Evolutionary conservation across 2,113 vertebrate genomes (phyloP).

Genomic region (Probosciger aterrimus): DNA sequence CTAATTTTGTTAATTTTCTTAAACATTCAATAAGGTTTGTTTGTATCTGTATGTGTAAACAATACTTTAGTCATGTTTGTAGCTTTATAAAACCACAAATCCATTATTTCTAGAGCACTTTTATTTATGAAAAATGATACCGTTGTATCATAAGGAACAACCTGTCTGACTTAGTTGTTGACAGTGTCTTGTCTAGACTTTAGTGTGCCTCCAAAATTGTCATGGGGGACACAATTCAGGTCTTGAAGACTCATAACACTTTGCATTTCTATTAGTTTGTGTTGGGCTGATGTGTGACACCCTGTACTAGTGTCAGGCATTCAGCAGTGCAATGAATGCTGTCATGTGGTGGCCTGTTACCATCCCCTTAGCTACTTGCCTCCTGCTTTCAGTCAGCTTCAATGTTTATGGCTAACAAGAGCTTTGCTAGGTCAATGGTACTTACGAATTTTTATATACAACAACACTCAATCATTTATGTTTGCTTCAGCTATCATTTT

Average conservation of each 20-base stretch:
- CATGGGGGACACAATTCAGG: not conserved
- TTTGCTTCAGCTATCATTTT: not conserved
- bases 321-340: fast-evolving
- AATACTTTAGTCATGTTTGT: not conserved
- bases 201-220: not conserved
- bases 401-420: not conserved
- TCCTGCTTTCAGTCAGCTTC: not conserved
- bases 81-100: not conserved
- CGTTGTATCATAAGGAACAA: not conserved
- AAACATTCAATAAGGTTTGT: not conserved
- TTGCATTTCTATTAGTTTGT: not conserved
- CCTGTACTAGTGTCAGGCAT: no score
- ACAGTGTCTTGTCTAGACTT: not conserved
- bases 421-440: not conserved
- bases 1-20: not conserved
- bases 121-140: not conserved
- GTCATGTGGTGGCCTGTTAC: not conserved
- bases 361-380: not conserved
- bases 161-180: not conserved
- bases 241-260: fast-evolving
- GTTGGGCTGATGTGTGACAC: not conserved
- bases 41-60: not conserved
- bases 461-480: not conserved
- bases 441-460: not conserved
- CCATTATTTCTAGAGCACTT: not conserved